phyloP scores from a whole-genome alignment of 1,140 invertebrate genomes.

The Platyura marginata region DNA sequence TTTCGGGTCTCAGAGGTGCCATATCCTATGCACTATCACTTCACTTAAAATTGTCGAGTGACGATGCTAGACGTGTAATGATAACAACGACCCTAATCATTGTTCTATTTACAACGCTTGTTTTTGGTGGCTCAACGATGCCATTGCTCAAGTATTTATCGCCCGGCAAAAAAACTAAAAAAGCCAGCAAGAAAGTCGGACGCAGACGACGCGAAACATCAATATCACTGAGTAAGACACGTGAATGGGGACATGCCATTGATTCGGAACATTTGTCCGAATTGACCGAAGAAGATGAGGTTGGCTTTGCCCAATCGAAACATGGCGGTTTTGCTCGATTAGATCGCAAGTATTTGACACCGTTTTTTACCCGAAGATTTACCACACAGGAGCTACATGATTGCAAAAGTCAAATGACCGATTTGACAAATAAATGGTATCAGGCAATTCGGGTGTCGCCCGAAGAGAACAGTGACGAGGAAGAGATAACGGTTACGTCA shows the following conservation, averaged over 20 bases:
- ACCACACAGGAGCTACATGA: conserved; percentile 89
- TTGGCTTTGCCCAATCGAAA: conserved; percentile 37
- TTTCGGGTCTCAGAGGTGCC: conserved; percentile 87
- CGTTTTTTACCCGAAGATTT: conserved; percentile 86
- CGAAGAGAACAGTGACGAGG: conserved; percentile 40
- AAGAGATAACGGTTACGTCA: conserved; percentile 9
- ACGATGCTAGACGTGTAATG: conserved; percentile 85
- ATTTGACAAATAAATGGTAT: conserved; percentile 92
- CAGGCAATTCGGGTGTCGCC: conserved; percentile 76
- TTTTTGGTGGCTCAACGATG: conserved; percentile 94
- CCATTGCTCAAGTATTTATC: conserved; percentile 75
- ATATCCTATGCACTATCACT: conserved; percentile 95
- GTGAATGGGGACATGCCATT: conserved; percentile 92
- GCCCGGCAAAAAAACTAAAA: conserved; percentile 29
- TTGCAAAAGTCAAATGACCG: conserved; percentile 89
- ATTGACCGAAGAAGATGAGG: conserved; percentile 81
- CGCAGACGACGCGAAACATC: conserved; percentile 38
- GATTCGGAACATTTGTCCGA: conserved; percentile 93
- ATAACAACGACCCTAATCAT: conserved; percentile 95
- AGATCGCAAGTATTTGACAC: conserved; percentile 86
- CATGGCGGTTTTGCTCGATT: conserved; percentile 71
- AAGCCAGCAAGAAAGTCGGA: conserved; percentile 6
- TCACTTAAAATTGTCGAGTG: conserved; percentile 77
- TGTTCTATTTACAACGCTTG: conserved; percentile 84
- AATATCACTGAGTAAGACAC: conserved; percentile 87